Conservation (phyloP, 1,140 invertebrate species). For the Diprion similis region DNA sequence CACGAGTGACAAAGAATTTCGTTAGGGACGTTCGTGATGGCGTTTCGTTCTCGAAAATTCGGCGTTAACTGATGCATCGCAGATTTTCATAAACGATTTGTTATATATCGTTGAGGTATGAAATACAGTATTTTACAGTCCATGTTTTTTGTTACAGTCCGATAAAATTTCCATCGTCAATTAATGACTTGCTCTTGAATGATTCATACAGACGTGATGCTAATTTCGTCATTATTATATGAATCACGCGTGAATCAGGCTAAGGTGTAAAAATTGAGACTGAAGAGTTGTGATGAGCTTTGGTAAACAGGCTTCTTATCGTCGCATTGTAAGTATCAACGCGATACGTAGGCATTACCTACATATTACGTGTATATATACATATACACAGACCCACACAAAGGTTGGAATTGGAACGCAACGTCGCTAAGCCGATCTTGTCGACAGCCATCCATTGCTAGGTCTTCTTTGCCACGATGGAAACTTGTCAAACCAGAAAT, state of each 20-base stretch:
- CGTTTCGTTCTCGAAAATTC: neutral
- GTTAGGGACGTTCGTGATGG: neutral
- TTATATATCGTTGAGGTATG: neutral
- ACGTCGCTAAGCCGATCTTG: neutral
- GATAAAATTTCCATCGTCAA: neutral
- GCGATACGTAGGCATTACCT: no score
- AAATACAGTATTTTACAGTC: neutral
- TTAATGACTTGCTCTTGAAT: neutral
- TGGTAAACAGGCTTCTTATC: neutral
- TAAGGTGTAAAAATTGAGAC: neutral
- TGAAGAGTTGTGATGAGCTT: neutral
- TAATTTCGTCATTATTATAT: neutral
- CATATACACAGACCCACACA: neutral
- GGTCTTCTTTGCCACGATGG: neutral
- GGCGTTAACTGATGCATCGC: neutral
- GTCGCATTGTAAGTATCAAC: no score
- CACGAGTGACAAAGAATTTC: neutral
- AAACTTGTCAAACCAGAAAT: constrained; percentile 1
- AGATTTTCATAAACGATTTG: neutral
- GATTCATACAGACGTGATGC: neutral
- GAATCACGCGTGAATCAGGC: neutral
- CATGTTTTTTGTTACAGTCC: neutral
- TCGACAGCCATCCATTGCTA: neutral
- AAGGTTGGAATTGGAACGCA: neutral
- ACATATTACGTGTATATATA: neutral